Evolutionary conservation across 2,888 invertebrate species (phyloP), one percentile per base, ranked within the genome.

Genomic region (Melangyna quadrimaculata): DNA sequence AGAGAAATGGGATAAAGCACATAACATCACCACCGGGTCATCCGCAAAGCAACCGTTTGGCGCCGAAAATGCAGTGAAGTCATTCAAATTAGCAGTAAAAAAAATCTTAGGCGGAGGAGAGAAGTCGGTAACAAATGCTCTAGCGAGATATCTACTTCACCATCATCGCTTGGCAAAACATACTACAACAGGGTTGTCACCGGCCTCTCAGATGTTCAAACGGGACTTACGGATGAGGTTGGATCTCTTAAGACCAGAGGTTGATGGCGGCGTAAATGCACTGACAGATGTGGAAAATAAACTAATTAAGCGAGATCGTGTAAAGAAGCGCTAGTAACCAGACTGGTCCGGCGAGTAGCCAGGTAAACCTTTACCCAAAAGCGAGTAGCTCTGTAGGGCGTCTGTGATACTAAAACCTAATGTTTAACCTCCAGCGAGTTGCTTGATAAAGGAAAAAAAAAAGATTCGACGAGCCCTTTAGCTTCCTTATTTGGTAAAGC

Each of bases 11-110:
- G 10, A 55, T 70, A 29, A 70, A 70, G 12, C 53, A 35, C 22
- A 37, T 51, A 14, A 51, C 65, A 48, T 51, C 67, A 35, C 67
- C 48, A 10, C 35, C 67, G n/a, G 51, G 67, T 3, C 67, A 67
- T n/a, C 51, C 51, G 1, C 67, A 51, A 53, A 67, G 65, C 65
- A 67, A 67, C 22, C 27, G 51, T 19, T 67, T 67, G 24, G 67
- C n/a, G n/a, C 67, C 8, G 40, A 70, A 29, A 55, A 53, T 40
- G 55, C 27, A 12, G 53, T 70, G 10, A 43, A 43, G 19, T 19
- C 43, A 19, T 43, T 43, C 17, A 43, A 43, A 9, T 43, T 43
- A 9, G 43, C 53, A 27, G 37, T 67, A 10, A 48, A 48, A 6
- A 12, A 48, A 48, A 48, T 22, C 3, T 48, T 48, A 24, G 48